A percentile compares a stretch with the other conserved stretches of the same genome.
Conservation (phyloP, 2,797 vertebrate species). For the Rhinoraja longicauda region DNA sequence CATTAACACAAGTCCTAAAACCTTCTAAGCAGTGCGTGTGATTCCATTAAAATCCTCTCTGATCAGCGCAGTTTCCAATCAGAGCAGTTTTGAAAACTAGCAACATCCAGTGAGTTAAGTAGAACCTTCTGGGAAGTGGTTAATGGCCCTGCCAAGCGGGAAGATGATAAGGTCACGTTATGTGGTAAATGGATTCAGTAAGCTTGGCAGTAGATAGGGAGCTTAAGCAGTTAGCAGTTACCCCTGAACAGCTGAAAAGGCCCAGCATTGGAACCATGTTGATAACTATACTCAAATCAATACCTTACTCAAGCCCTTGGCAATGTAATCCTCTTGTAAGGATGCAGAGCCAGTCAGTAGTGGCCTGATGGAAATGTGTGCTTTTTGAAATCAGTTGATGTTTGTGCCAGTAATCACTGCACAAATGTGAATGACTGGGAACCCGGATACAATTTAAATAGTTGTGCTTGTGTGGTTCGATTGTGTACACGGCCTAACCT, state of each 20-base stretch:
- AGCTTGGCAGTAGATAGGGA: neutral
- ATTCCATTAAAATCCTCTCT: neutral
- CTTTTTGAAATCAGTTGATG: conserved; percentile 34
- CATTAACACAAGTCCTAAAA: neutral
- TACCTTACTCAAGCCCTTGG: conserved; percentile 13
- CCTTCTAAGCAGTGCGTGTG: neutral
- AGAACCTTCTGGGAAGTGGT: neutral
- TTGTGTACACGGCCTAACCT: conserved; percentile 23
- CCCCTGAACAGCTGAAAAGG: neutral
- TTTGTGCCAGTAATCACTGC: conserved; percentile 35
- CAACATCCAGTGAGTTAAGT: neutral
- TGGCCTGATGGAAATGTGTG: conserved; percentile 32
- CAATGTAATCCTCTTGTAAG: conserved; percentile 27
- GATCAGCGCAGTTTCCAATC: neutral
- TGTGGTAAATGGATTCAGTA: neutral
- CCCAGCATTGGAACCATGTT: neutral
- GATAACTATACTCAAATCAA: conserved; percentile 17
- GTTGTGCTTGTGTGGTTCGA: conserved; percentile 31
- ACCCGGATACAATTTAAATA: conserved; percentile 26
- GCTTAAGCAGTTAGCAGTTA: neutral
- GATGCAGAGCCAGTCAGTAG: conserved; percentile 2
- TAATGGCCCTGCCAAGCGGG: neutral
- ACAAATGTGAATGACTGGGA: conserved; percentile 37
- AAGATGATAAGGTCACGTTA: neutral
- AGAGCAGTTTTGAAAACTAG: neutral